Evolutionary conservation across 2,113 vertebrate species (phyloP), one percentile per base, ranked within the genome.

Genomic region (Cryptotis parvus): DNA sequence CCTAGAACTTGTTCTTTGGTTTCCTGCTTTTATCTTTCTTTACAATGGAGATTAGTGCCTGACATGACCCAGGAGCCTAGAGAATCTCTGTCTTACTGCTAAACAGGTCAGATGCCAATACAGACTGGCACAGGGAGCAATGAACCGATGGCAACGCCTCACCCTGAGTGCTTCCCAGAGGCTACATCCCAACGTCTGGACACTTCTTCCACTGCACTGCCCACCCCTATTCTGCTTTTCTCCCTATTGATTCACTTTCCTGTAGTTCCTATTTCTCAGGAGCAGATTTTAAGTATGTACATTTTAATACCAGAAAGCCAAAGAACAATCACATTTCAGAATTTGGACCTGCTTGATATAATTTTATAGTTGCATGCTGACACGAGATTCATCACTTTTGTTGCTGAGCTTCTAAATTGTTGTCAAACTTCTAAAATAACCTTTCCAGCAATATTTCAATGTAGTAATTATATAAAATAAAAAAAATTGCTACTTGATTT

Each of bases 401-500:
- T n/a, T n/a, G n/a, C n/a, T n/a, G n/a, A n/a, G n/a, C n/a, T n/a
- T n/a, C n/a, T 20, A 65, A 29, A 55, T 20, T 76, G 83, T 66
- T 39, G 55, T 41, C 29, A 35, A 45, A 37, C 49, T 63, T 65
- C 31, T 4, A 68, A 86, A 66, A 66, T 35, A 37, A 35, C 49
- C 80, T 74, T 74, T 15, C 31, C 63, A 33, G 45, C 3, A n/a
- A n/a, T 41, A 73, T 70, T 16, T 31, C 24, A 26, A 14, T 73
- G 49, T 1, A 20, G 16, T 33, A 69, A 69, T 8, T 39, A 33
- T 65, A 52, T 24, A 52, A 39, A 66, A 73, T 31, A 12, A 49
- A 80, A n/a, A 86, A 79, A 27, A 33, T 74, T 74, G 43, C 11
- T 43, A 79, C 31, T 91, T 80, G 65, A 86, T 49, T 10, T 49